Conservation (phyloP, 53 echinoderm and acorn worm genomes). For the Zoroaster sp. region DNA sequence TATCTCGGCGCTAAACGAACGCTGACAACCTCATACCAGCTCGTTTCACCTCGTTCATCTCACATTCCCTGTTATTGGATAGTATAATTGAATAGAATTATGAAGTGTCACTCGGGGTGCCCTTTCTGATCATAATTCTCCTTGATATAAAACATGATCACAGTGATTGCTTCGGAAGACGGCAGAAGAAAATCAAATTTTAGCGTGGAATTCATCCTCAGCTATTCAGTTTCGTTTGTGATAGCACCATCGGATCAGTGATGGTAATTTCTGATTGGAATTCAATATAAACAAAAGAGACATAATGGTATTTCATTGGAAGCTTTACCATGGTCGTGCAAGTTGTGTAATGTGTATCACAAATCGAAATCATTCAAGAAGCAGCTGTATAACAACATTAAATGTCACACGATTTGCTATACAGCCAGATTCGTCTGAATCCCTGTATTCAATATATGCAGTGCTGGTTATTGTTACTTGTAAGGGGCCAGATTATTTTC, state of each 20-base stretch:
- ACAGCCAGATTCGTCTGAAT: too few species aligned
- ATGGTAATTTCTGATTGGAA: not conserved
- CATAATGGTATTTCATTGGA: too few species aligned
- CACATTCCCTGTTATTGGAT: not conserved
- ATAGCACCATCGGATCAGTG: not conserved
- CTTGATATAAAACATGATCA: not conserved
- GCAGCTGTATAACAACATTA: too few species aligned
- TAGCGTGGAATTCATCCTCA: not conserved
- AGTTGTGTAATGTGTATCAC: too few species aligned
- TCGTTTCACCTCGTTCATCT: not conserved
- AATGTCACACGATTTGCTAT: too few species aligned
- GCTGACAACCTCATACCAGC: not conserved
- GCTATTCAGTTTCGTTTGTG: slow-evolving; percentile 24
- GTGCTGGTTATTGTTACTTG: too few species aligned
- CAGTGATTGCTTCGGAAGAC: slow-evolving; percentile 12
- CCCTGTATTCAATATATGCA: too few species aligned
- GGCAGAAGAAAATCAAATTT: slow-evolving; percentile 25
- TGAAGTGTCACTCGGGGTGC: not conserved
- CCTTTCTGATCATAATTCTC: not conserved
- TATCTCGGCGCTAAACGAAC: not conserved
- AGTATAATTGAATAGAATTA: slow-evolving; percentile 4
- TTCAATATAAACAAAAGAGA: not conserved
- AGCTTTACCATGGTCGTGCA: too few species aligned
- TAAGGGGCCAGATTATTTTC: too few species aligned
- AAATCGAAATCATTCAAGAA: too few species aligned